Conservation (phyloP, 2,113 vertebrate species). For the Xerus inauris region DNA sequence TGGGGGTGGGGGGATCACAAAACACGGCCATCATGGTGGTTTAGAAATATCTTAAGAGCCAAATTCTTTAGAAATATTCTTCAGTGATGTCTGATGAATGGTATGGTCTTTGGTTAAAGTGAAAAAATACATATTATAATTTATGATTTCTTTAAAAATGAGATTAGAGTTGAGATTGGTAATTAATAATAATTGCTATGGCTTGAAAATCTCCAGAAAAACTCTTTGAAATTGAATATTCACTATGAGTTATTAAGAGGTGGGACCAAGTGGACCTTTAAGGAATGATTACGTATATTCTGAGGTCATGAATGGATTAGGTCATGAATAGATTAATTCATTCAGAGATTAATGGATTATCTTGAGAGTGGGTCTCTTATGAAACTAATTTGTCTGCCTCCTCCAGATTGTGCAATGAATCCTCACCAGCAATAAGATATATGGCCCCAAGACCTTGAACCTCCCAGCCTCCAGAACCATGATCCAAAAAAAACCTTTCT, state of each 20-base stretch:
- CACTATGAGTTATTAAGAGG: neutral
- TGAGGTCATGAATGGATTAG: neutral
- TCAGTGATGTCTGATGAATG: neutral
- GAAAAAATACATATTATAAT: neutral
- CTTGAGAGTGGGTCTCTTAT: neutral
- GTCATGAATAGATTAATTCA: neutral
- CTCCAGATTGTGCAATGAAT: neutral
- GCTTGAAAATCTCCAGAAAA: neutral
- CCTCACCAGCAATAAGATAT: neutral
- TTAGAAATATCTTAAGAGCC: conserved; percentile 6
- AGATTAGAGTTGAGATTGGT: neutral
- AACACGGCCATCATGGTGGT: neutral
- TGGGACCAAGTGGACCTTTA: neutral
- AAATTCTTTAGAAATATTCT: neutral
- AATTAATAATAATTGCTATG: neutral
- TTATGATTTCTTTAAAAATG: neutral
- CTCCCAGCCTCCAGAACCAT: neutral
- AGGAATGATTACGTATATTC: neutral
- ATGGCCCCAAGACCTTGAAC: neutral
- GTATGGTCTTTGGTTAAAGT: neutral
- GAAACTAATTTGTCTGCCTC: neutral
- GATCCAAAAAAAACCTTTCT: neutral
- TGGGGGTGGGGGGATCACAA: neutral
- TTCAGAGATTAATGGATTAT: neutral
- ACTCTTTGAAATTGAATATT: neutral